Evolutionary conservation across 2,113 vertebrate species (phyloP).

Genomic region (Microcebus tavaratra): DNA sequence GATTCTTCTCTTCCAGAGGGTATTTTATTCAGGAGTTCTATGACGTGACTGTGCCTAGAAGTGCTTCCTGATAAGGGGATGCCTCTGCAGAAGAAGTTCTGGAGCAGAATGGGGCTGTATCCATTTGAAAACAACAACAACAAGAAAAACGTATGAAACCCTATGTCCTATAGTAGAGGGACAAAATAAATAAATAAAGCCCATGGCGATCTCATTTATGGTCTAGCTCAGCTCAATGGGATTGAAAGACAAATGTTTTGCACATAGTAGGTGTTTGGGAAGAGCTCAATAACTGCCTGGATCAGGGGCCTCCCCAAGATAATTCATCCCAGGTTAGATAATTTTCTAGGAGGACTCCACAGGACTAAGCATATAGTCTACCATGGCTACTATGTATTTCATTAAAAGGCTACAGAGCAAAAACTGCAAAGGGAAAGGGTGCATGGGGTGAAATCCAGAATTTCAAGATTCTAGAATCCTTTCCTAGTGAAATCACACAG

Average conservation of each 20-base stretch:
- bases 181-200: slow-evolving; percentile 14
- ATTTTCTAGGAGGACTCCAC: not conserved
- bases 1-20: not conserved
- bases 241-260: not conserved
- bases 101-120: not conserved
- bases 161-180: not conserved
- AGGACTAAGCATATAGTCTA: not conserved
- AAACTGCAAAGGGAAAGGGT: not conserved
- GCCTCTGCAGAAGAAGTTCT: not conserved
- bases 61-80: not conserved
- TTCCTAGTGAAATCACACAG: not conserved
- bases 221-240: not conserved
- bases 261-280: not conserved
- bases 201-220: not conserved
- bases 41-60: not conserved
- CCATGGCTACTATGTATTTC: not conserved
- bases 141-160: not conserved
- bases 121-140: not conserved
- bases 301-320: not conserved
- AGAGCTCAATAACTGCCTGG: not conserved
- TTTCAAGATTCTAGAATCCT: not conserved
- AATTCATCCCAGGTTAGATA: not conserved
- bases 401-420: not conserved
- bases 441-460: not conserved
- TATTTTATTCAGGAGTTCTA: not conserved